phyloP scores from a whole-genome alignment of 2,113 vertebrate genomes.

The Halichoerus grypus region DNA sequence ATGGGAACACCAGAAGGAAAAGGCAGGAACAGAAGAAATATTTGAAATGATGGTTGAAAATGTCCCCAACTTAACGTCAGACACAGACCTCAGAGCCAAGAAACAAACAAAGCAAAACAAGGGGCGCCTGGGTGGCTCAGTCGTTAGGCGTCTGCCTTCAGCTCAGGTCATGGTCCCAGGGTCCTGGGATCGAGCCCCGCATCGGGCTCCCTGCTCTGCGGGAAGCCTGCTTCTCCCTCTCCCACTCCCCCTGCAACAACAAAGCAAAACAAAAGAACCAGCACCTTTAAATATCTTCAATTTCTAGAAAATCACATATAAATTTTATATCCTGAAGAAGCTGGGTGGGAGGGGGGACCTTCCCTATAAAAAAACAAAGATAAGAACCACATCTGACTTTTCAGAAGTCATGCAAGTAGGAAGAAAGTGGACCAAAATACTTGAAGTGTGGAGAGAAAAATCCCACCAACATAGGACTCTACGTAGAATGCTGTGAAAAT shows the following conservation, averaged over 20 bases:
- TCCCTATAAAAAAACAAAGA: background rate
- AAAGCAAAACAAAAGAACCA: too few species aligned
- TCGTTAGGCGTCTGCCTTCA: too few species aligned
- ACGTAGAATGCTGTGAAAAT: too few species aligned
- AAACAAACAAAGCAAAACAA: background rate
- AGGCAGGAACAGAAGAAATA: too few species aligned
- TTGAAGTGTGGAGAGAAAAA: background rate
- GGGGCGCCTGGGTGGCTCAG: too few species aligned
- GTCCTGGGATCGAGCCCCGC: too few species aligned
- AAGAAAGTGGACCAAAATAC: background rate
- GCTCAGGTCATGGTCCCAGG: too few species aligned
- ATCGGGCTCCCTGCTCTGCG: too few species aligned
- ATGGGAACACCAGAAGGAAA: background rate
- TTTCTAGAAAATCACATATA: too few species aligned
- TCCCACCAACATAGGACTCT: background rate
- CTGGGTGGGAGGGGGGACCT: background rate
- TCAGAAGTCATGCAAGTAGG: background rate
- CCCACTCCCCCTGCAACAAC: too few species aligned
- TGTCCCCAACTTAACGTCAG: background rate
- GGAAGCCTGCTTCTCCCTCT: too few species aligned
- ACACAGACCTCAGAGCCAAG: background rate
- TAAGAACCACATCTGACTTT: background rate
- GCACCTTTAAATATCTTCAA: too few species aligned
- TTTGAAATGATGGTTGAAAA: background rate
- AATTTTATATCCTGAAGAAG: background rate